Evolutionary conservation across 2,888 invertebrate species (phyloP), one percentile per base, ranked within the genome.

Genomic region (Luperina nickerlii): DNA sequence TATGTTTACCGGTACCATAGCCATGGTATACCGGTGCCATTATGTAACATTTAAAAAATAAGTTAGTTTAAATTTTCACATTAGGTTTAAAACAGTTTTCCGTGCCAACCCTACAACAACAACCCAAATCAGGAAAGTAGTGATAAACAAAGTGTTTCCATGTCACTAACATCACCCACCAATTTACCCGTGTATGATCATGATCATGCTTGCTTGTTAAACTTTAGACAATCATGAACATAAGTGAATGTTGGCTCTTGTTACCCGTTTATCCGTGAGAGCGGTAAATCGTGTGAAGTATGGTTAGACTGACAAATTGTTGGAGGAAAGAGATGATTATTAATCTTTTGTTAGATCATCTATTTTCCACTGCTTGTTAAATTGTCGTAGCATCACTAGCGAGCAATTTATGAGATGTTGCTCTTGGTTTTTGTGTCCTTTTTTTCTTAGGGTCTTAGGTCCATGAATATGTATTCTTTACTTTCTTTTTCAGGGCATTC

Each of bases 401-500:
- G 27, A 27, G 27, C 20, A 85, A 86, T 81, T 86, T 89, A 86
- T 82, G 75, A 68, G 67, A 68, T 73, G 24, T 42, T n/a, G 38
- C 27, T 18, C 71, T 65, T 67, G 54, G 51, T 78, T 62, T 74
- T 74, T 45, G 38, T 72, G 38, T 66, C 4, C 27, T 54, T 15
- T 83, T 84, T 62, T 51, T 48, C 27, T 74, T 24, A n/a, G 3
- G 51, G 18, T 42, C 13, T 60, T 9, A 27, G 11, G 67, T 63
- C 32, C 54, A 63, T 74, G 60, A 70, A 76, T 81, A 78, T 78
- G 20, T 65, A 82, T 42, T n/a, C 45, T 81, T 74, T 63, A 48
- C 20, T 88, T 90, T 91, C 88, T 38, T 90, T 95, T 95, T 81
- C 95, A 96, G 96, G 95, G 90, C 90, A 86, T 92, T 93, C 80